phyloP scores from a whole-genome alignment of 2,797 vertebrate species.

The Pelochelys cantorii region DNA sequence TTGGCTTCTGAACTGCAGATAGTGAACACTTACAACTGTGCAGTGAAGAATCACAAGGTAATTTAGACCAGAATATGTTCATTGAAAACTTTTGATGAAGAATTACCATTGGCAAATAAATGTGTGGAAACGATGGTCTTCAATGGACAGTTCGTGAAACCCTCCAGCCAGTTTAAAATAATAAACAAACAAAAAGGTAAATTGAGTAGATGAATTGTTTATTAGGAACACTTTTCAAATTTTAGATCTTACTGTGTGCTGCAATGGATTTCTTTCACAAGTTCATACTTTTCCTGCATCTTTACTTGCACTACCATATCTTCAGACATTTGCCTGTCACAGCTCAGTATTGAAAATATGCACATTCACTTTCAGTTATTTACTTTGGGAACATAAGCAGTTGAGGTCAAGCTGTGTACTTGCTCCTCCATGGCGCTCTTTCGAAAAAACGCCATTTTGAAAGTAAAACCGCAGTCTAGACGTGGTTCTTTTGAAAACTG shows the following conservation, averaged over 20 bases:
- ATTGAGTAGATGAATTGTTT: not conserved
- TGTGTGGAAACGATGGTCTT: not conserved
- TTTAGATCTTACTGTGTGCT: not conserved
- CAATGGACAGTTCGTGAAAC: not conserved
- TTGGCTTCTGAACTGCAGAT: slow-evolving; percentile 39
- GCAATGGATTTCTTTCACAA: not conserved
- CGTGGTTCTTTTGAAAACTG: too few species aligned
- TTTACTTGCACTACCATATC: not conserved
- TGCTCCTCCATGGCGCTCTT: not conserved
- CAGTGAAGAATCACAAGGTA: not conserved
- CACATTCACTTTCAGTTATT: not conserved
- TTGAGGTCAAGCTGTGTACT: not conserved
- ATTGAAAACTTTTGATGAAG: not conserved
- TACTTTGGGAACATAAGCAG: not conserved
- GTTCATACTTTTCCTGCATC: not conserved
- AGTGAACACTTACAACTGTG: not conserved
- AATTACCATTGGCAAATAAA: not conserved
- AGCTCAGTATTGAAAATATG: not conserved
- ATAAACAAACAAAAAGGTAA: not conserved
- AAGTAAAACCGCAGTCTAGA: too few species aligned
- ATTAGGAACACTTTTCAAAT: not conserved
- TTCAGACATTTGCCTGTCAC: not conserved
- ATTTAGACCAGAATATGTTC: not conserved
- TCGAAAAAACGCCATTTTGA: too few species aligned
- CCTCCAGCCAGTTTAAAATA: not conserved